A percentile compares a stretch with the other conserved stretches of the same genome.
Evolutionary conservation across 2,888 invertebrate species (phyloP).

Genomic region (Plusia festucae): DNA sequence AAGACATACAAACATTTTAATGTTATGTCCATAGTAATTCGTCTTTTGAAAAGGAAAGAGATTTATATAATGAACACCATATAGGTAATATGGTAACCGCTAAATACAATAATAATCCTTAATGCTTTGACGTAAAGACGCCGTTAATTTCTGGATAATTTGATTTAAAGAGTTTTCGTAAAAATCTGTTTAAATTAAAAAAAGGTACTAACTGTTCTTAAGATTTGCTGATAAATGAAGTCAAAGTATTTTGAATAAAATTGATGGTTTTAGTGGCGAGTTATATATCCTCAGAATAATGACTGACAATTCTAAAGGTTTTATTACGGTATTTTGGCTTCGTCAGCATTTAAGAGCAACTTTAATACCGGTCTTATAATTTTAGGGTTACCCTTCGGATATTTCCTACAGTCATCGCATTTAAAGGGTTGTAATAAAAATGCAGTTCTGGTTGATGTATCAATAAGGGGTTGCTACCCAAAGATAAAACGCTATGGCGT

Average conservation of each 20-base stretch:
- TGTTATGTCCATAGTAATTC: not conserved
- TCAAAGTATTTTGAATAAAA: not conserved
- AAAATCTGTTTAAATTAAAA: too few species aligned
- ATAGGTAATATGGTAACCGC: not conserved
- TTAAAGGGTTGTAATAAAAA: not conserved
- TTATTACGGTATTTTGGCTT: conserved; percentile 33
- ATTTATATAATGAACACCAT: not conserved
- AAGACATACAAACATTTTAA: not conserved
- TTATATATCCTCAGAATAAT: not conserved
- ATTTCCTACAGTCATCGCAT: conserved; percentile 9
- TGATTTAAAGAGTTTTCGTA: too few species aligned
- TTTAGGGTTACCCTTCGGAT: conserved; percentile 9
- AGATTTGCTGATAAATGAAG: not conserved
- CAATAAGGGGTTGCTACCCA: not conserved
- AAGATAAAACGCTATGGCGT: not conserved
- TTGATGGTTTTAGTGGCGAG: not conserved
- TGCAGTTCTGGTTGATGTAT: conserved; percentile 4
- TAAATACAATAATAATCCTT: too few species aligned
- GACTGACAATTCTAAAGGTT: conserved; percentile 22
- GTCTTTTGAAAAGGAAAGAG: not conserved
- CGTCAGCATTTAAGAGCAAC: conserved; percentile 35
- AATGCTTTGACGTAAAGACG: too few species aligned
- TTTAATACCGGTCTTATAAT: conserved; percentile 32
- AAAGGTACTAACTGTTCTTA: too few species aligned
- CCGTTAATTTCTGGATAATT: too few species aligned